phyloP scores from a whole-genome alignment of 2,113 vertebrate genomes.

The Camelus dromedarius region DNA sequence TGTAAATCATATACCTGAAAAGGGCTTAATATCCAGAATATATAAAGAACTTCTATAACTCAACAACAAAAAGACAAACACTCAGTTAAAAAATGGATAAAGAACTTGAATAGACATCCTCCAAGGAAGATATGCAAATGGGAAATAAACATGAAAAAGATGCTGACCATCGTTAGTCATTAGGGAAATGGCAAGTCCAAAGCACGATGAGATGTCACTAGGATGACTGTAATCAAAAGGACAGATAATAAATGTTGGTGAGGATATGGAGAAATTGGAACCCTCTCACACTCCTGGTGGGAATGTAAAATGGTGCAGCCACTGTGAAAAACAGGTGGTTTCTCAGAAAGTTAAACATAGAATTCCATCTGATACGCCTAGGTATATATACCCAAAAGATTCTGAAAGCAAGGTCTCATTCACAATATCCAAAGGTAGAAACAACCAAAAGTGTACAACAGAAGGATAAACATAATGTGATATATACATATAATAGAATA shows the following conservation, averaged over 20 bases:
- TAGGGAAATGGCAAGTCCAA: neutral
- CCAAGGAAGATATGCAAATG: neutral
- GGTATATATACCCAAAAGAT: neutral
- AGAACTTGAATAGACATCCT: neutral
- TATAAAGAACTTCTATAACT: constrained; percentile 5
- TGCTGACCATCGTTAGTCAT: neutral
- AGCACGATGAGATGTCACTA: neutral
- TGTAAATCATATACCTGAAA: neutral
- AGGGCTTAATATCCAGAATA: neutral
- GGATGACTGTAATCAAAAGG: neutral
- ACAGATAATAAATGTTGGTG: neutral
- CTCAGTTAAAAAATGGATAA: neutral
- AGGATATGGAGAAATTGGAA: neutral
- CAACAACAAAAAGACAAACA: neutral
- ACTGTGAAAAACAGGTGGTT: neutral
- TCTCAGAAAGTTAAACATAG: neutral
- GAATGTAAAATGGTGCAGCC: neutral
- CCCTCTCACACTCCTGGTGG: neutral
- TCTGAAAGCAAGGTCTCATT: neutral
- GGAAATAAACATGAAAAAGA: neutral
- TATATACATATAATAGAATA: neutral
- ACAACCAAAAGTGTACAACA: neutral
- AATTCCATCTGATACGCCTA: neutral
- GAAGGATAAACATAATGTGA: neutral
- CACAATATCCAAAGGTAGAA: neutral